Evolutionary conservation across 2,797 vertebrate species (phyloP).

Genomic region (Tiaroga cobitis): DNA sequence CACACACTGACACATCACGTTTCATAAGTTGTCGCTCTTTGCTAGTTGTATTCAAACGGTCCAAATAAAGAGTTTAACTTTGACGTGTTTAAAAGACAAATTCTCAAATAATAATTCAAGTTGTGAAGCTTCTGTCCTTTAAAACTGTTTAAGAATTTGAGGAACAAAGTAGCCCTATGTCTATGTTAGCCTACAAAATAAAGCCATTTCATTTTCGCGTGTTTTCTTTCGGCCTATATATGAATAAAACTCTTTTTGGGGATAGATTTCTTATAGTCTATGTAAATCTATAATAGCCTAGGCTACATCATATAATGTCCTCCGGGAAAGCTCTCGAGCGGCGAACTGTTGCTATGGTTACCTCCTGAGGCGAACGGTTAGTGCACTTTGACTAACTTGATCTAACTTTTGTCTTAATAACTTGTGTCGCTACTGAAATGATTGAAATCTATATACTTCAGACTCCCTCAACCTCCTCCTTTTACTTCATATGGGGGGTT

Average conservation of each 20-base stretch:
- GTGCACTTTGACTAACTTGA: not conserved
- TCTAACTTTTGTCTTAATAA: not conserved
- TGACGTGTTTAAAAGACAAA: not conserved
- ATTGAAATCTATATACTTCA: not conserved
- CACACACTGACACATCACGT: not conserved
- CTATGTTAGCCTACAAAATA: not conserved
- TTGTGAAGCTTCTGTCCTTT: not conserved
- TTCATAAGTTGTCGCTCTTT: not conserved
- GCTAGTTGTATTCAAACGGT: not conserved
- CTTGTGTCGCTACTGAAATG: not conserved
- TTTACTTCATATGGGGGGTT: not conserved
- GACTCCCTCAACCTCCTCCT: not conserved
- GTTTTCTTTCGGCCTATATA: not conserved
- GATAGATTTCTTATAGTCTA: not conserved
- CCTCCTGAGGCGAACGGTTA: not conserved
- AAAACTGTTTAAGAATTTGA: not conserved
- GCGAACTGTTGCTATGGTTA: conserved; percentile 18
- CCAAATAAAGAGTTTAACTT: not conserved
- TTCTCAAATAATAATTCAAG: not conserved
- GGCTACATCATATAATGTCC: not conserved
- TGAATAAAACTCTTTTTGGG: not conserved
- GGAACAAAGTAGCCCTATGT: not conserved
- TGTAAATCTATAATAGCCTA: not conserved
- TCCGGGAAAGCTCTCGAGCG: not conserved
- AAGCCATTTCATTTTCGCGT: not conserved